Base-by-base conservation (phyloP, 1,140 invertebrate species). In the Bradynema listronoti region DNA sequence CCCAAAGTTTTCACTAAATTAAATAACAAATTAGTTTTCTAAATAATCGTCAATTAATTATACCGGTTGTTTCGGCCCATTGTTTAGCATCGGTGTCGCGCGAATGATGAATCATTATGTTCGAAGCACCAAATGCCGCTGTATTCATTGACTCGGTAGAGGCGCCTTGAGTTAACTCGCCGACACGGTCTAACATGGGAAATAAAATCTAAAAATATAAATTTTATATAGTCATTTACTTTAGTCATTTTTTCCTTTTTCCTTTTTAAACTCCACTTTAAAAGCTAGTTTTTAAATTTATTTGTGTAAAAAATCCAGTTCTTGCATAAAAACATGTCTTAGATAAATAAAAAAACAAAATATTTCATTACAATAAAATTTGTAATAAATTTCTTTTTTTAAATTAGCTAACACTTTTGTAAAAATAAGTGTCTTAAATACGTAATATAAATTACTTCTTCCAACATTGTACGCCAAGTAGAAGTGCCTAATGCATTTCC, bases 21-120 rank as follows among this genome's bases (percentile, higher is more conserved):
- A 11, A 19, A 39, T 11, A 11, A 39, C 36, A 39, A 19, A 39
- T 39, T 39, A 11, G 36, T 39, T 39, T 39, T 11, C 11, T 39
- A 39, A 19, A 39, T 11, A 39, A 11, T 19, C 36, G 19, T 11
- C 11, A 39, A 19, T 11, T 11, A 39, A 19, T 39, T 19, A 11
- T 19, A 27, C 16, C 47, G 24, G 91, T 88, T 4, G 94, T 98
- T 80, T 99, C 94, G 5, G 92, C 91, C 94, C 94, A 99, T 78
- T 98, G 94, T 75, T 99, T 99, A 77, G 95, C 90, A 16, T 92
- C 91, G 0, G 94, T 99, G 79, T 99, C 96, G 65, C 94, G 84
- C 0, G 91, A 93, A 80, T 99, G 94, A 80, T 99, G 94, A 68
- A 98, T 95, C 0, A 98, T 82, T 67, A 98, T 92, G 75, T 92